Evolutionary conservation across 2,797 vertebrate species (phyloP).

Genomic region (Toxotes lorentzi): DNA sequence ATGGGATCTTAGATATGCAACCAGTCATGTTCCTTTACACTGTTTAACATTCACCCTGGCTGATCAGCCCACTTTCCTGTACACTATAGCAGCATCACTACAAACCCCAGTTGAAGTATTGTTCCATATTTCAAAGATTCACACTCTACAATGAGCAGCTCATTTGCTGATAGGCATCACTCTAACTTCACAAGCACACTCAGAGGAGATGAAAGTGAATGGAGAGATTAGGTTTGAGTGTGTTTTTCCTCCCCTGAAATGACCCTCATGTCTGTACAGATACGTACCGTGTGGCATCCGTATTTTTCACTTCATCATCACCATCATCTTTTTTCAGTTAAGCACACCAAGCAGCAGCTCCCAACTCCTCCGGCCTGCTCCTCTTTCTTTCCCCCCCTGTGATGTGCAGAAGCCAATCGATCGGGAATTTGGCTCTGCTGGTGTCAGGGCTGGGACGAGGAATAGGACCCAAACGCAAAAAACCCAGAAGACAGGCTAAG

Average conservation of each 20-base stretch:
- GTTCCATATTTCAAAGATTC: conserved; percentile 26
- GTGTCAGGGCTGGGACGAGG: too few relatives aligned
- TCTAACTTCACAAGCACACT: conserved; percentile 20
- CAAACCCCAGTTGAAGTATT: conserved; percentile 4
- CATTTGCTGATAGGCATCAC: conserved; percentile 39
- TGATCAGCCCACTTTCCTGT: conserved; percentile 4
- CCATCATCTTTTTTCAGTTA: conserved; percentile 30
- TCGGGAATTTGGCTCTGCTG: conserved; percentile 41
- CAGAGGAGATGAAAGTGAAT: conserved; percentile 20
- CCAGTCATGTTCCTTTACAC: not conserved
- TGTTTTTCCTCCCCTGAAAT: conserved; percentile 20
- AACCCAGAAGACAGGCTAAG: too few relatives aligned
- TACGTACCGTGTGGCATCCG: conserved; percentile 14
- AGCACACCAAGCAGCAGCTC: conserved; percentile 13
- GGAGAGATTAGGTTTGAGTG: conserved; percentile 11
- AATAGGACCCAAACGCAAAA: too few relatives aligned
- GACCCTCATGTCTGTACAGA: conserved; percentile 26
- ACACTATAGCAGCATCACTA: not conserved
- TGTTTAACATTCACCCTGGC: not conserved
- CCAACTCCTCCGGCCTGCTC: not conserved
- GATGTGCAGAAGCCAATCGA: conserved; percentile 51
- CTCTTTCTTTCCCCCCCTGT: not conserved
- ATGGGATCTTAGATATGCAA: not conserved
- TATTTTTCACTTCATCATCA: conserved; percentile 14
- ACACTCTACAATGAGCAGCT: conserved; percentile 21